These are phyloP conservation scores for Sminthurides aquaticus DNA, from an alignment of 2,888 invertebrate genomes.

Conservation along the genomic window DNA sequence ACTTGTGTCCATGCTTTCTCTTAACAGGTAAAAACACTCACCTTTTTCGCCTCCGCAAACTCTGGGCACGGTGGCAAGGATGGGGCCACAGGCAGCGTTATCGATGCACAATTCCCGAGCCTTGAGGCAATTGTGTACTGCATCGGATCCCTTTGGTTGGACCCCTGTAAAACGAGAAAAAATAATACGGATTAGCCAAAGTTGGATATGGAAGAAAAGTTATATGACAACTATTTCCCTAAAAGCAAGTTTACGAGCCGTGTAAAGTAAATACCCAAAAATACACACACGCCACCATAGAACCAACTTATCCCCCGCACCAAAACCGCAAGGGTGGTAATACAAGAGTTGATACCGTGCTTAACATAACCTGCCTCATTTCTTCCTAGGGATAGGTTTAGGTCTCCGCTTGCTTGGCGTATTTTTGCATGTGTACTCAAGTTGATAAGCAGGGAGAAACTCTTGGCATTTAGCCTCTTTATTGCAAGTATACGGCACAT, in stretches of 20 bases:
- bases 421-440: too few relatives aligned
- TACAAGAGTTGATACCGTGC: too few relatives aligned
- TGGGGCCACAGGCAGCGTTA: constrained; percentile 81
- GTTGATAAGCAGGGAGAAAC: too few relatives aligned
- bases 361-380: too few relatives aligned
- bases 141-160: constrained; percentile 67
- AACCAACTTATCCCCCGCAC: too few relatives aligned
- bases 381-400: too few relatives aligned
- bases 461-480: neutral
- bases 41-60: constrained; percentile 86
- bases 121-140: constrained; percentile 78
- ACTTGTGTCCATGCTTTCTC: too few relatives aligned
- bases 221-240: neutral
- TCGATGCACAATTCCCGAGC: constrained; percentile 84
- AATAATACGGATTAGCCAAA: neutral
- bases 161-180: constrained; percentile 56
- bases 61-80: constrained; percentile 80
- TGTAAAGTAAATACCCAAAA: too few relatives aligned
- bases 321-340: too few relatives aligned
- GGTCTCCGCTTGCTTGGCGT: too few relatives aligned
- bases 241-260: neutral
- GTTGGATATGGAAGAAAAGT: neutral
- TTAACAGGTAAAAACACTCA: too few relatives aligned
- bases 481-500: neutral
- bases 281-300: too few relatives aligned